Base-by-base conservation (phyloP, 2,113 vertebrate species). In the Hyperoodon ampullatus region DNA sequence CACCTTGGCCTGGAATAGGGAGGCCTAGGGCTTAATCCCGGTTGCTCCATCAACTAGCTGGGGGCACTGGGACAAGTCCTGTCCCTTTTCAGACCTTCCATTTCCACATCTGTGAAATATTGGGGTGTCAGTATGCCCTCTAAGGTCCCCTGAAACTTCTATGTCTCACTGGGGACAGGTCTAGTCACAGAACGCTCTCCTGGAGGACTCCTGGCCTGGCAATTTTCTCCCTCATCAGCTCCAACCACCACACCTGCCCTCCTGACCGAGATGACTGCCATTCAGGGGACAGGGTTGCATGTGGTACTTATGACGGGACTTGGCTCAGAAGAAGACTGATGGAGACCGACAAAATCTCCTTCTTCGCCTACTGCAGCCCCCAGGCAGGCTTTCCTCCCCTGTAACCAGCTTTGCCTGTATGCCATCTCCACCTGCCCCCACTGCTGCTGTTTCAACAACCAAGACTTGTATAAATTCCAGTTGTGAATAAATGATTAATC, bases 401-500 rank as follows among this genome's bases (percentile, higher is more conserved):
- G 13, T 2, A 23, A 42, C 39, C 18, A 91, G 55, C 5, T 55
- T 47, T n/a, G 23, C 23, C 47, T 61, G 3, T 5, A 26, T 58
- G 75, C 84, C 47, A 21, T 33, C 68, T 63, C 72, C 65, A 75
- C 80, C 50, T 86, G 61, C 18, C 78, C 68, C 8, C 1, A 14
- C 14, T 21, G 30, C 0, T 14, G 88, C 7, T 88, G 77, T 33
- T 93, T 91, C 42, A 55, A 35, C 78, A 92, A 85, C 58, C 7
- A 35, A 82, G 44, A 85, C 47, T 11, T 23, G 74, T 66, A 47
- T 93, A 68, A 77, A 63, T 68, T 92, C 65, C 74, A 97, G 89
- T 89, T 95, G 63, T 84, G 78, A 82, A 72, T 70, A 91, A 92
- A 86, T 42, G 70, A 96, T 70, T 39, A 42, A 55, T 86, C 71